Percentiles rank a stretch among this genome's conserved stretches.
These are phyloP conservation scores for Rhinoraja longicauda DNA, from an alignment of 2,797 vertebrate species.

Conservation along the genomic window DNA sequence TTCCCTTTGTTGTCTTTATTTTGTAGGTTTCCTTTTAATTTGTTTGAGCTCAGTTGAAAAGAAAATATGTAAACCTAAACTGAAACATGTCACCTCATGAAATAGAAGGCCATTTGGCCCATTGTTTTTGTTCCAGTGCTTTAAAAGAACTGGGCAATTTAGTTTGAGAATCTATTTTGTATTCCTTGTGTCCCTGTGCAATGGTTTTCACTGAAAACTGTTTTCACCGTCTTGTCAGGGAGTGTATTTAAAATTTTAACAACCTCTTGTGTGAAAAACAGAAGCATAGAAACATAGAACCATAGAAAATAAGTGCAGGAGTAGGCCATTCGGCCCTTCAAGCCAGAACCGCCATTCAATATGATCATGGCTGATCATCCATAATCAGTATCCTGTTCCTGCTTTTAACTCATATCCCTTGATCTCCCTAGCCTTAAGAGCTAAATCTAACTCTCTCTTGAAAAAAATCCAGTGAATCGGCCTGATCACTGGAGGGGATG, in stretches of 20 bases:
- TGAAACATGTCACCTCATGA: neutral
- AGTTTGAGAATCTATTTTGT: neutral
- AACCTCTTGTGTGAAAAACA: no score
- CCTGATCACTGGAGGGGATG: no score
- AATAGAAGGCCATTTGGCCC: neutral
- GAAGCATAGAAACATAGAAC: neutral
- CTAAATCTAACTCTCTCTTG: no score
- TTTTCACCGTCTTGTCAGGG: neutral
- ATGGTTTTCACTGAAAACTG: neutral
- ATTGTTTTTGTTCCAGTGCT: neutral
- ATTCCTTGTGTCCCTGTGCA: neutral
- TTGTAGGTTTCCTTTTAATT: neutral
- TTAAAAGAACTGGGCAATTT: neutral
- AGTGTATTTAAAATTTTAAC: neutral
- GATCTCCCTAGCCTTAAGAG: no score
- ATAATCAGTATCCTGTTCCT: no score
- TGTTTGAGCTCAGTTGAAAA: neutral
- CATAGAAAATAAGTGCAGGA: no score
- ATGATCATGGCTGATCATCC: no score
- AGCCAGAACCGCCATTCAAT: no score
- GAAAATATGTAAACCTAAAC: neutral
- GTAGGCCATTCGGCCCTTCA: no score
- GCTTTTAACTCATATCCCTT: no score
- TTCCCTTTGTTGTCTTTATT: neutral
- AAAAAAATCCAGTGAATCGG: no score